phyloP scores from a whole-genome alignment of 2,113 vertebrate genomes.

The Maccullochella peelii region DNA sequence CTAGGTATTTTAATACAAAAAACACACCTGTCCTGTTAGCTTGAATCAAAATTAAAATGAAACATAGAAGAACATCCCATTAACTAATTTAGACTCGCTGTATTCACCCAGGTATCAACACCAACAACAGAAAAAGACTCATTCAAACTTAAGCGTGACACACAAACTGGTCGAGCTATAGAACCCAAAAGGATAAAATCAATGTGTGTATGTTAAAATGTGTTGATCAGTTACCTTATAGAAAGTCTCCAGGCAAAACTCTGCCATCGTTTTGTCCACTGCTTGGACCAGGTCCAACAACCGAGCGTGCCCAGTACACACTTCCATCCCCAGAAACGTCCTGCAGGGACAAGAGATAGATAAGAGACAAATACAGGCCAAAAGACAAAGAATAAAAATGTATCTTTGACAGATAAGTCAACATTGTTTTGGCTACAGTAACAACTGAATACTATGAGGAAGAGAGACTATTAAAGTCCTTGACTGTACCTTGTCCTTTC shows the following conservation, averaged over 20 bases:
- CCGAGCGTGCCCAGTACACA: conserved; percentile 87
- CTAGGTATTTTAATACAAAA: not conserved
- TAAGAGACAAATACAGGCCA: not conserved
- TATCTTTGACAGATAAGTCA: no score
- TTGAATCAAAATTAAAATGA: not conserved
- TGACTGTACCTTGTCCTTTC: conserved; percentile 90
- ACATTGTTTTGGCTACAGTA: not conserved
- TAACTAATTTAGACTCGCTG: not conserved
- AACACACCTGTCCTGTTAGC: not conserved
- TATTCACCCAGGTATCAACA: not conserved
- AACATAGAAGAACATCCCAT: not conserved
- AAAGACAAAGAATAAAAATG: not conserved
- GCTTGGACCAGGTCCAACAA: conserved; percentile 87
- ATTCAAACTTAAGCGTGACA: not conserved
- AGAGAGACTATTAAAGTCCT: not conserved
- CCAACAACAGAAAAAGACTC: not conserved
- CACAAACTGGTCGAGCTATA: not conserved
- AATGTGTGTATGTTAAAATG: not conserved
- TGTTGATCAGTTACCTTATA: conserved; percentile 86
- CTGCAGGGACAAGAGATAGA: conserved; percentile 74
- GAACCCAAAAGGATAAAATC: not conserved
- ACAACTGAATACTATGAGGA: not conserved
- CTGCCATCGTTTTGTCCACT: conserved; percentile 90
- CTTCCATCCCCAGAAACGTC: conserved; percentile 93
- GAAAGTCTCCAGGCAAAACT: conserved; percentile 91